These are phyloP conservation scores for Cromileptes altivelis DNA, from an alignment of 2,113 vertebrate species.

Conservation along the genomic window DNA sequence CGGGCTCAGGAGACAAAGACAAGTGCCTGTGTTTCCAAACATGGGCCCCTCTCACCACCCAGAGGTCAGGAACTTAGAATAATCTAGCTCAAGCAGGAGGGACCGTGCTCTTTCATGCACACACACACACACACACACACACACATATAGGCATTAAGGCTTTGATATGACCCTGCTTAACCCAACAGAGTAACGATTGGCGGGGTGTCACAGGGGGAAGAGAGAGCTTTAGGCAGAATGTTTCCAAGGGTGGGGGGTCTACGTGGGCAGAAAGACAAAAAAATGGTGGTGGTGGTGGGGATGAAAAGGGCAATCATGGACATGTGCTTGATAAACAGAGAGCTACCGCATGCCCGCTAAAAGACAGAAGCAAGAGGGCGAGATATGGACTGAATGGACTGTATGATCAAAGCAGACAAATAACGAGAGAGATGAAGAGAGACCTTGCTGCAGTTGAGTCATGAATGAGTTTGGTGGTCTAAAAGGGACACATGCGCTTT, in stretches of 20 bases:
- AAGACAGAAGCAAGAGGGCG: conserved; percentile 27
- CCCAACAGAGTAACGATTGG: conserved; percentile 64
- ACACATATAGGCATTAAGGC: conserved; percentile 62
- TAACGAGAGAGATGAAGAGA: conserved; percentile 49
- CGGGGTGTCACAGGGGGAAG: conserved; percentile 40
- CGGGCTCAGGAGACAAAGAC: conserved; percentile 82
- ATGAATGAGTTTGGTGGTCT: conserved; percentile 53
- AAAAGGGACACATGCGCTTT: conserved; percentile 60
- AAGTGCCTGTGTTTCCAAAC: conserved; percentile 85
- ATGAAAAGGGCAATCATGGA: conserved; percentile 47
- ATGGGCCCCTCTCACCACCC: conserved; percentile 76
- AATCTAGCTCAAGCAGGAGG: conserved; percentile 80
- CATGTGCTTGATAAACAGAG: conserved; percentile 42
- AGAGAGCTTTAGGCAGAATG: conserved; percentile 41
- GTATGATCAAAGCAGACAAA: conserved; percentile 65
- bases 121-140: conserved; percentile 12
- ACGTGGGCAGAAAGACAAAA: conserved; percentile 55
- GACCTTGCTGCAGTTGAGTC: conserved; percentile 46
- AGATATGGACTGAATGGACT: conserved; percentile 45
- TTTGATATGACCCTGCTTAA: conserved; percentile 85
- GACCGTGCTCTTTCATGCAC: conserved; percentile 52
- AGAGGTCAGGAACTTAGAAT: conserved; percentile 83
- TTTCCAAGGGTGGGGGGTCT: conserved; percentile 34
- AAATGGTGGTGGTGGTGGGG: background rate
- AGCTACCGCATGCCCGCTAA: background rate